A percentile compares a stretch with the other conserved stretches of the same genome.
Evolutionary conservation across 2,113 vertebrate genomes (phyloP).

Genomic region (Origma solitaria): DNA sequence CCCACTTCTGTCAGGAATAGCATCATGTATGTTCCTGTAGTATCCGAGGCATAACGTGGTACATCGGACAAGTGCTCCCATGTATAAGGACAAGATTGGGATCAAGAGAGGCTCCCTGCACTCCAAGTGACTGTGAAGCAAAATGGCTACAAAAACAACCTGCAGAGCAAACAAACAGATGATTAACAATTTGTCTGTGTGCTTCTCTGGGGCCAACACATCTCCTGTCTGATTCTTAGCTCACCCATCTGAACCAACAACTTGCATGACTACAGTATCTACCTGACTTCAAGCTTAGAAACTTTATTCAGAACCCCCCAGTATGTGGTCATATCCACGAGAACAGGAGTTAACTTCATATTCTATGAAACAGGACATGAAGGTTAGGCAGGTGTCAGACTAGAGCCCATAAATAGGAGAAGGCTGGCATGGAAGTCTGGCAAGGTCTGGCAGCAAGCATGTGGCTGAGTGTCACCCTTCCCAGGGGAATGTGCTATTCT

Average conservation of each 20-base stretch:
- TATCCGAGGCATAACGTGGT: constrained; percentile 91
- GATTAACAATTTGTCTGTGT: neutral
- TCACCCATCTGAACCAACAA: neutral
- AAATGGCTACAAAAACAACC: constrained; percentile 95
- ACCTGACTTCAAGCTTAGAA: neutral
- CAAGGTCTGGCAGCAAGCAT: neutral
- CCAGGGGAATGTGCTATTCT: neutral
- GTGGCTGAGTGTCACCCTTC: neutral
- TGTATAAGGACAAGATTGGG: constrained; percentile 95
- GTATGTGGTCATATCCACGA: neutral
- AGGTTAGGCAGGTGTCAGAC: neutral
- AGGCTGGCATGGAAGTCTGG: neutral
- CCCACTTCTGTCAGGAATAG: constrained; percentile 88
- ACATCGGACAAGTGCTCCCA: constrained; percentile 93
- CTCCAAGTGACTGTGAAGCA: constrained; percentile 94
- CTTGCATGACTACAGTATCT: neutral
- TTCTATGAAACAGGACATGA: neutral
- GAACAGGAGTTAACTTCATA: neutral
- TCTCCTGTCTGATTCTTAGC: neutral
- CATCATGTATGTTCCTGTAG: constrained; percentile 92
- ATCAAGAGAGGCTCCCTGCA: constrained; percentile 93
- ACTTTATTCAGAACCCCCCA: neutral
- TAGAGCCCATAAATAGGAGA: neutral
- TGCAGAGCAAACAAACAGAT: constrained; percentile 24
- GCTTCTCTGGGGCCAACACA: neutral